Base-by-base conservation (phyloP, 2,113 vertebrate genomes). In the Loxodonta africana region DNA sequence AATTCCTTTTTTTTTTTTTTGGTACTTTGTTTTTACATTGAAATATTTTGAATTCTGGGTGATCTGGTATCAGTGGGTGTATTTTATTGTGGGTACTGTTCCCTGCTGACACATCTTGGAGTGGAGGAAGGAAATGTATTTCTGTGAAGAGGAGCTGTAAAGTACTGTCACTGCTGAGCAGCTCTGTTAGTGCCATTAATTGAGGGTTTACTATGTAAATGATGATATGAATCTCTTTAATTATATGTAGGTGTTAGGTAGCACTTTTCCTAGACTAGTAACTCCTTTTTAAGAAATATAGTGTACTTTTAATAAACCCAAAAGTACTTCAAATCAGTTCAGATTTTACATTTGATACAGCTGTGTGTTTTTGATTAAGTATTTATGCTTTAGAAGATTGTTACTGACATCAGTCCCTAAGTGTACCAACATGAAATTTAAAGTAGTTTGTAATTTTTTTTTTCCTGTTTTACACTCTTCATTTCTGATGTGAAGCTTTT, bases 11-110 rank as follows among this genome's bases (percentile, higher is more conserved):
- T 62, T 91, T 91, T 94, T 65, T 20, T 33, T 48, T 12, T 91
- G 10, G 10, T 57, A 62, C 23, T 62, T 85, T 37, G 5, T 69
- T 83, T 96, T 69, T 92, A 48, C 23, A 81, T 90, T 74, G 88
- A 81, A 95, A 63, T 96, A 90, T 87, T 88, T 88, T 83, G 46
- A 95, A 78, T 44, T 88, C 51, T 48, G 15, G 51, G 28, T 86
- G 9, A 87, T 90, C 93, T 71, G 21, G 69, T 51, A 69, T 76
- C 23, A 82, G 3, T 90, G 33, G 9, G 2, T 89, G 3, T 76
- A 30, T 93, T 95, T 90, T 93, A 80, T 77, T 94, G 6, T 74
- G 53, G 53, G 9, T 81, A 74, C 14, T 71, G 21, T 83, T 92
- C 2, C 9, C 8, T 21, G 30, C 8, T 93, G 81, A 57, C 1